Base-by-base conservation (phyloP, 2,113 vertebrate genomes). In the Pteropus alecto region DNA sequence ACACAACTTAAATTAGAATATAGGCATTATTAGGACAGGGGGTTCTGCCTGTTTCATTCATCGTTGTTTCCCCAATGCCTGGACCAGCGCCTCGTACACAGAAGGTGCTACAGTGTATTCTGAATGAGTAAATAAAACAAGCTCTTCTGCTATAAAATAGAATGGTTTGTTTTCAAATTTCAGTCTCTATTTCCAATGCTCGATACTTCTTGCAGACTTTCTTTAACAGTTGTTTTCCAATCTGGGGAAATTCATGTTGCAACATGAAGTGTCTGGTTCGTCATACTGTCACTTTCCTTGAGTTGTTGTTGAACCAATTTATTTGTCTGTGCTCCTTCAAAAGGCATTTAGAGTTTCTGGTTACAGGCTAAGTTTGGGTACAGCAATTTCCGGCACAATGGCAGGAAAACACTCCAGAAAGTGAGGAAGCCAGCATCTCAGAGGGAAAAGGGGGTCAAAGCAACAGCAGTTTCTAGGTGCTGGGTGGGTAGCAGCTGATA, bases 321-420 rank as follows among this genome's bases (percentile, higher is more conserved):
- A 82, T 38, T 8, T 60, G 51, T 71, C 35, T 71, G 22, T 5
- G n/a, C 8, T 65, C 65, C 78, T 68, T 58, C 4, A 35, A 79
- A 81, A 63, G 48, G 24, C 14, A 9, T 11, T 19, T 43, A 19
- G 70, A n/a, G 54, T 70, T 15, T 35, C 38, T 63, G 21, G 48
- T 9, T 11, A 43, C 28, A 74, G 77, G 73, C 26, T 6, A 22
- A 71, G 63, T 51, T 33, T 38, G 18, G 38, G 46, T 18, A 38
- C 28, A 54, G 51, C 21, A 33, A 38, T 21, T 33, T 10, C 5
- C 0, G 7, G 18, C 14, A 22, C 2, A 5, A 67, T 0, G 0
- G 19, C 19, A 10, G 12, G 5, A 58, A 71, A 48, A 24, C 60
- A 41, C 28, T 38, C 33, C 48, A 73, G 35, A 33, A 46, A 87